Evolutionary conservation across 2,888 invertebrate species (phyloP).

Genomic region (Meganola albula): DNA sequence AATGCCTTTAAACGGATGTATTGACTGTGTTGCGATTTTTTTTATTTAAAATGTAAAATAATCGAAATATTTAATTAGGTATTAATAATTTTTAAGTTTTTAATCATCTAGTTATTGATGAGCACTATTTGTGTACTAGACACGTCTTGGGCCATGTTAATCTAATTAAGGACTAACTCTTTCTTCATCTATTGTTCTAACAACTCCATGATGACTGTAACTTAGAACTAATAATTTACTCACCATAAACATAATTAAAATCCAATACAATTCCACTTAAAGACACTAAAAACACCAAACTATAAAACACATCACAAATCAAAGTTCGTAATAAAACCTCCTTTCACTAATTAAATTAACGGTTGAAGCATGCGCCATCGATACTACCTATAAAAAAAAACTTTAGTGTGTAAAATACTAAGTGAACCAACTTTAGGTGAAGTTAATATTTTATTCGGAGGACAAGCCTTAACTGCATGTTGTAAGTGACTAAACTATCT

Average conservation of each 20-base stretch:
- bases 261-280: conserved; percentile 40
- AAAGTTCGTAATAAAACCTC: conserved; percentile 54
- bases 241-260: conserved; percentile 14
- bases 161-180: too few species aligned
- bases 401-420: conserved; percentile 29
- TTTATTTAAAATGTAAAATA: too few species aligned
- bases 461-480: conserved; percentile 57
- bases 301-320: conserved; percentile 58
- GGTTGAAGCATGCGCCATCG: conserved; percentile 58
- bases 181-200: too few species aligned
- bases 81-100: too few species aligned
- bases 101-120: neutral
- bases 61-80: too few species aligned
- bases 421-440: too few species aligned
- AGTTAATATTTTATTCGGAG: conserved; percentile 32
- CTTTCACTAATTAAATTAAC: conserved; percentile 69
- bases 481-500: conserved; percentile 71
- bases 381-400: conserved; percentile 33
- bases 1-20: too few species aligned
- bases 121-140: neutral
- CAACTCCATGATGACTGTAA: neutral
- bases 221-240: neutral
- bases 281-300: conserved; percentile 27
- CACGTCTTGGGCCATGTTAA: neutral
- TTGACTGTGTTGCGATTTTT: too few species aligned